phyloP scores from a whole-genome alignment of 2,113 vertebrate species.

The Propithecus coquereli region DNA sequence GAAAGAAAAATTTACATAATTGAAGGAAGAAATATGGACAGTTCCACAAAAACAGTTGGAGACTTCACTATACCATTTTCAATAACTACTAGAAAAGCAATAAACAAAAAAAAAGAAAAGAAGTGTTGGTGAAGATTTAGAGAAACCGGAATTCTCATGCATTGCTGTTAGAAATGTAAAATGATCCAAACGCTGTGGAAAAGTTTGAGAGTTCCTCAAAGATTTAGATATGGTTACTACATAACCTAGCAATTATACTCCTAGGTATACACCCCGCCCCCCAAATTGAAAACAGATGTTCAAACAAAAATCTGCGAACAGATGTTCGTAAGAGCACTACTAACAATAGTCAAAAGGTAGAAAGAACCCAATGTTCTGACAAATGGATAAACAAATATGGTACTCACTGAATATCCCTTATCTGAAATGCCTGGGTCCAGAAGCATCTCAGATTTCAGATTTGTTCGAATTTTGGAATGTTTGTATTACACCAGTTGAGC shows the following conservation, averaged over 20 bases:
- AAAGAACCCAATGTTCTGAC: not conserved
- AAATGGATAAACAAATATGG: not conserved
- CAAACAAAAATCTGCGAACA: constrained; percentile 3
- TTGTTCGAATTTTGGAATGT: no score
- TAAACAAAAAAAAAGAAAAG: not conserved
- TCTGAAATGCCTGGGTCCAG: no score
- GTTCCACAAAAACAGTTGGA: not conserved
- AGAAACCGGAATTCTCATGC: not conserved
- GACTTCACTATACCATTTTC: not conserved
- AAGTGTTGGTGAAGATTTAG: not conserved
- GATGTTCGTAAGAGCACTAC: not conserved
- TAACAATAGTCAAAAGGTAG: not conserved
- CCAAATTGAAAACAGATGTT: constrained; percentile 13
- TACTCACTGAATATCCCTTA: no score
- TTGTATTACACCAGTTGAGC: no score
- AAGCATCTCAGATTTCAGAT: no score
- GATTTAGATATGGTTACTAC: not conserved
- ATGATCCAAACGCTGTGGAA: not conserved
- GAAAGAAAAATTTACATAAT: not conserved
- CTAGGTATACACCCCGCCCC: not conserved
- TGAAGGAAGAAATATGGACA: not conserved
- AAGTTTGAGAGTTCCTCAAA: constrained; percentile 25
- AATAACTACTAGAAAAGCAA: not conserved
- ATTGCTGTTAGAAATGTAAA: not conserved
- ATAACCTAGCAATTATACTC: not conserved